Evolutionary conservation across 53 echinoderm and acorn worm species (phyloP).

Genomic region (Henricia sp.): DNA sequence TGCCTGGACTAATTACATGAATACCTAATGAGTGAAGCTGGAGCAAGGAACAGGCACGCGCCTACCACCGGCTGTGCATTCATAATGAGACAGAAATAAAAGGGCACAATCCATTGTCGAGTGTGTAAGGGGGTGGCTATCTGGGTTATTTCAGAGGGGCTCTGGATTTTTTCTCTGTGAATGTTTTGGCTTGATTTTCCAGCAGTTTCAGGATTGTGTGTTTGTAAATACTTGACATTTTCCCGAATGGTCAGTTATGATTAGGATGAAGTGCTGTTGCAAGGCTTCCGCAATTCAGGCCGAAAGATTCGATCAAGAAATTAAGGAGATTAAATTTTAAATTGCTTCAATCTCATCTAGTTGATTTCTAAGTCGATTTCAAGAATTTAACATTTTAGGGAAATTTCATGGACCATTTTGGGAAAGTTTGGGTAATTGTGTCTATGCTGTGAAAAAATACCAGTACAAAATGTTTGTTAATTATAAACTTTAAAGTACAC

Average conservation of each 20-base stretch:
- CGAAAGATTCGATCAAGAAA: neutral
- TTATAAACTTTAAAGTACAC: too few species aligned
- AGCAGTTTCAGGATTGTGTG: neutral
- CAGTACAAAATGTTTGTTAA: too few species aligned
- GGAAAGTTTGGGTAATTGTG: too few species aligned
- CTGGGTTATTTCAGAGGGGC: neutral
- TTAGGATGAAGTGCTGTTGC: neutral
- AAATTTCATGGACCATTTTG: too few species aligned
- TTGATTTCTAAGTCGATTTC: too few species aligned
- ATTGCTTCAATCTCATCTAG: too few species aligned
- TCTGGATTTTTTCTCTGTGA: neutral
- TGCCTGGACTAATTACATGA: slow-evolving; percentile 58
- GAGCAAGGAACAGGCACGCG: slow-evolving; percentile 43
- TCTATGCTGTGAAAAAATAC: too few species aligned
- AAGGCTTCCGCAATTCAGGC: neutral
- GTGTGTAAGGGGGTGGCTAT: slow-evolving; percentile 6
- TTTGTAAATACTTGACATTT: slow-evolving; percentile 6
- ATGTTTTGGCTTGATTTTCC: too few species aligned
- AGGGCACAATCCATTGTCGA: slow-evolving; percentile 9
- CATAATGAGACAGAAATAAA: slow-evolving; percentile 45
- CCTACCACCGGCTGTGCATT: slow-evolving; percentile 46
- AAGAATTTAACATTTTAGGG: too few species aligned
- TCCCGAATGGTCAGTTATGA: neutral
- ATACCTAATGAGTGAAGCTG: slow-evolving; percentile 43
- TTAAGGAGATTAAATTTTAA: neutral